Evolutionary conservation across 2,797 vertebrate genomes (phyloP).

Genomic region (Myotis findleyi): DNA sequence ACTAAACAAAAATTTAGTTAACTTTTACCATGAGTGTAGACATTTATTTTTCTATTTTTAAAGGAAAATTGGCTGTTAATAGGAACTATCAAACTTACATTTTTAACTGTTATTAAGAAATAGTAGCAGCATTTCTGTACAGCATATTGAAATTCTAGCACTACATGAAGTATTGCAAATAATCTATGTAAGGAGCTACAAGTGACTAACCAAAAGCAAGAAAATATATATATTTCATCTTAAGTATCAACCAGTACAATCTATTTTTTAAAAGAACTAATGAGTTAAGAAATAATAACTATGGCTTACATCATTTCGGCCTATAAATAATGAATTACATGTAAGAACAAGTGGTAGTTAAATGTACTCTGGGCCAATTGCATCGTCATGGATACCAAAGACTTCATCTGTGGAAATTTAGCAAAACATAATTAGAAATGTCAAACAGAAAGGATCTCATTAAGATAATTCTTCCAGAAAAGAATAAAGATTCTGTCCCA

Average conservation of each 20-base stretch:
- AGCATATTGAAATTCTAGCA: slow-evolving; percentile 49
- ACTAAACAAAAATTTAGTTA: background rate
- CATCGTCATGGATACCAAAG: slow-evolving; percentile 42
- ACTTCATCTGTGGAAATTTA: slow-evolving; percentile 67
- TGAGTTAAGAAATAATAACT: slow-evolving; percentile 60
- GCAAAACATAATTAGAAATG: slow-evolving; percentile 70
- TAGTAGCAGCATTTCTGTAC: background rate
- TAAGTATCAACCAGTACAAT: slow-evolving; percentile 10
- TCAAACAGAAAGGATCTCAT: slow-evolving; percentile 68
- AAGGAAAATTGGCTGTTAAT: background rate
- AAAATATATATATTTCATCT: slow-evolving; percentile 28
- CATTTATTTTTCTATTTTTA: slow-evolving; percentile 33
- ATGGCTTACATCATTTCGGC: slow-evolving; percentile 45
- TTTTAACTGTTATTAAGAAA: slow-evolving; percentile 48
- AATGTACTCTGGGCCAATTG: slow-evolving; percentile 51
- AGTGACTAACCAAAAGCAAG: background rate
- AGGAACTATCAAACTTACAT: background rate
- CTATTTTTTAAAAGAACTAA: slow-evolving; percentile 22
- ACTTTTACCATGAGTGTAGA: slow-evolving; percentile 18
- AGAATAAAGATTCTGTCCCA: slow-evolving; percentile 59
- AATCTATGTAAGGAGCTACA: slow-evolving; percentile 43
- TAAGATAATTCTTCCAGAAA: slow-evolving; percentile 73
- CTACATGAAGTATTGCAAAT: background rate
- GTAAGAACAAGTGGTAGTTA: slow-evolving; percentile 58
- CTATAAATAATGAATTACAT: slow-evolving; percentile 59